phyloP scores from a whole-genome alignment of 2,797 vertebrate genomes.

The Alcedo quadribrachys region DNA sequence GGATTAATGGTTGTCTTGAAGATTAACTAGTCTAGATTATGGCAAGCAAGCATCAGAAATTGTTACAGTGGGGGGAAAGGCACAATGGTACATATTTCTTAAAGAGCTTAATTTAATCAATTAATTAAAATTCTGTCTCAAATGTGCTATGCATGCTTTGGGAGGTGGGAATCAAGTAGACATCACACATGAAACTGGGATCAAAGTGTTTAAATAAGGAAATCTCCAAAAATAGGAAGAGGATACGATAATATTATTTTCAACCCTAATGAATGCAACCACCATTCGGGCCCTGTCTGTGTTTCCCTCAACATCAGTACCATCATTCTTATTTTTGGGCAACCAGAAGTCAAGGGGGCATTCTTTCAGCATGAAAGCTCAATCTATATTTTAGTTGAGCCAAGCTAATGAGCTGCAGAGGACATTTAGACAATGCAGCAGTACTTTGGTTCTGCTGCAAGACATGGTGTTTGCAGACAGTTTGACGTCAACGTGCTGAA shows the following conservation, averaged over 20 bases:
- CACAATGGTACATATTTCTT: not conserved
- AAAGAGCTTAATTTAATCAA: not conserved
- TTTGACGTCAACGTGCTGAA: not conserved
- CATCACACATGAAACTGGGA: not conserved
- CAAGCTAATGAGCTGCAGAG: not conserved
- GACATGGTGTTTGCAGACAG: not conserved
- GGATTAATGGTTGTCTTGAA: not conserved
- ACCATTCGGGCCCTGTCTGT: not conserved
- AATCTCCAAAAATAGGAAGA: not conserved
- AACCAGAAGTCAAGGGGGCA: not conserved
- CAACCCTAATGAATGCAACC: not conserved
- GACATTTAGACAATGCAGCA: not conserved
- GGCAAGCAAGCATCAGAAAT: not conserved
- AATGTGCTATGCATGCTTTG: accelerated
- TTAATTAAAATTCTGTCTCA: not conserved
- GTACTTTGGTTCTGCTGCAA: not conserved
- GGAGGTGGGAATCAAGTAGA: not conserved
- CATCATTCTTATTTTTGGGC: accelerated
- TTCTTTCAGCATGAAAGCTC: not conserved
- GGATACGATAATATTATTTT: not conserved
- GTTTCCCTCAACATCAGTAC: accelerated
- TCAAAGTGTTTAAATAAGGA: not conserved
- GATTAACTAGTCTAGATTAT: not conserved
- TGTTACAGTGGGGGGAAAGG: not conserved
- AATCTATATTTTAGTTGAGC: not conserved